Evolutionary conservation across 2,113 vertebrate genomes (phyloP), one percentile per base, ranked within the genome.

Genomic region (Xiphophorus maculatus): DNA sequence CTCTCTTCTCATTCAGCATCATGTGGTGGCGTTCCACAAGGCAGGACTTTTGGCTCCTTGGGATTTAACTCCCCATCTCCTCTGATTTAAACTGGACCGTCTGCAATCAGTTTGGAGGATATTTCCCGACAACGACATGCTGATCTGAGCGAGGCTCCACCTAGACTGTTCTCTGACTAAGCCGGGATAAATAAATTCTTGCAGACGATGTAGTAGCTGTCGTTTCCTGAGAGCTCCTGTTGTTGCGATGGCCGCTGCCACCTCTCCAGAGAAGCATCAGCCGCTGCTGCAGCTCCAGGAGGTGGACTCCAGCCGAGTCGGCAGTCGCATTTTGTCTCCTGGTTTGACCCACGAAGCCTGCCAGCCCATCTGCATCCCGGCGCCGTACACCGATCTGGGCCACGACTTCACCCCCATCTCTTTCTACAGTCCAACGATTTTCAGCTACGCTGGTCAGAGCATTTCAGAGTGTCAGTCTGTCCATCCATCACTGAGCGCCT

Each of bases 361-460:
- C 11, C 94, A 95, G 28, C 93, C 96, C 8, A 77, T 96, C 74
- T 97, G 96, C 77, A 95, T 98, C 69, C 95, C 96, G 12, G 95
- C 97, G 0, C 96, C 97, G 0, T 97, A 97, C 33, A 81, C 95
- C 11, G 97, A 99, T 29, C 94, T 89, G 60, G 74, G 91, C 65
- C 96, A 95, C 0, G 97, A 98, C 17, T 98, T 96, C 51, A 83
- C 95, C 0, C 9, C 95, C 0, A 86, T 98, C 79, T 91, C 97
- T 0, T 97, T 98, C 94, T 99, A 96, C 81, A 94, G 94, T 73
- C 96, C 97, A 0, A 80, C 95, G 1, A 7, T 97, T 88, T 93
- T 97, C 88, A 94, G 96, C 65, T 99, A 96, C 32, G 90, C 90
- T 27, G 40, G 94, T 22, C 66, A 94, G 0, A 69, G 81, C 25